Base-by-base conservation (phyloP, 2,888 invertebrate species). In the Eilema depressum region DNA sequence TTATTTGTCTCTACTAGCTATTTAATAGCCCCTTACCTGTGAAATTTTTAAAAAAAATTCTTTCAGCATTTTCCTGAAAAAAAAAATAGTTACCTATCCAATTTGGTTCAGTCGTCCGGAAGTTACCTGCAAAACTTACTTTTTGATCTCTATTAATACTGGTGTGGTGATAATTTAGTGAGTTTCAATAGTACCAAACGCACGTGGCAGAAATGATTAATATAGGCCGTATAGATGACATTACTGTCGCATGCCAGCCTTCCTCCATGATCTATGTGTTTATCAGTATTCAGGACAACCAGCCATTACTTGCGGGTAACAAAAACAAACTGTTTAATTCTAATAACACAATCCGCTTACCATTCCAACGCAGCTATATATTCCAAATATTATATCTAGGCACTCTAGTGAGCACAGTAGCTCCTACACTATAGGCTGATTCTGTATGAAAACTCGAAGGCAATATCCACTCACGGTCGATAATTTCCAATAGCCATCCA, bases 131-230 rank as follows among this genome's bases (percentile, higher is more conserved):
- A 37, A 37, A 37, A 37, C 11, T 1, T 5, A 12, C 33, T 1
- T 47, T 47, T 12, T 2, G 33, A 23, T 8, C 5, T 63, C 25
- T 63, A 12, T 14, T 37, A 62, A 14, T 17, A 53, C 20, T 53
- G n/a, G 5, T 53, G 53, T 33, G 66, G 53, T 33, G 66, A 66
- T 23, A 47, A 66, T 37, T 63, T 28, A 1, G n/a, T 63, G 66
- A 63, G 63, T 63, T 59, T 25, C 47, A 14, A 28, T 63, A 20
- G 57, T 66, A 59, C 11, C 7, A 12, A 47, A 37, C n/a, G 62
- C 66, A 71, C 63, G 73, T 73, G 71, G 72, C 69, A 68, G 71
- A 75, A 75, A 75, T 83, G 76, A 83, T 82, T 77, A 70, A 78
- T 82, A 71, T 47, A 28, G 37, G 59, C 66, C 63, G n/a, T 53